phyloP scores from a whole-genome alignment of 2,113 vertebrate genomes.

The Geococcyx californianus region DNA sequence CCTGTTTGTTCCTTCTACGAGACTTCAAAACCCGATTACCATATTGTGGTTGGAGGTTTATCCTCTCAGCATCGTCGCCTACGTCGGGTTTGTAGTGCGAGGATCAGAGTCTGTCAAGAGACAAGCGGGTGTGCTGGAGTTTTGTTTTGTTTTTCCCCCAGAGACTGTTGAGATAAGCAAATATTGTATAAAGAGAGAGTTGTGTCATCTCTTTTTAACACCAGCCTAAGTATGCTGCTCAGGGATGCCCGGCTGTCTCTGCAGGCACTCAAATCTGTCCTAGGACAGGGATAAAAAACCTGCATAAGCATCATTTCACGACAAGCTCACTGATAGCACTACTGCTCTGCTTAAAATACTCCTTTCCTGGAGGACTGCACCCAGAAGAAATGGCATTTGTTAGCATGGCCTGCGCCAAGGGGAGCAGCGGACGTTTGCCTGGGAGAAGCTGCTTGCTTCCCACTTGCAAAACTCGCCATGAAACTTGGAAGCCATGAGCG shows the following conservation, averaged over 20 bases:
- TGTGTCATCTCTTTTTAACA: background rate
- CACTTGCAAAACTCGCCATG: background rate
- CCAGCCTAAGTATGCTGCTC: background rate
- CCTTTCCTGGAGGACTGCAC: background rate
- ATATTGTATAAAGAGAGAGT: conserved; percentile 24
- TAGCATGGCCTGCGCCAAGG: conserved; percentile 15
- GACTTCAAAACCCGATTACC: conserved; percentile 54
- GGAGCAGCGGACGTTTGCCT: background rate
- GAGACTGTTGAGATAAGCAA: conserved; percentile 36
- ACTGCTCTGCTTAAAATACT: background rate
- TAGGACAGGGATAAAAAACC: background rate
- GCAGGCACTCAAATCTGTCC: accelerated
- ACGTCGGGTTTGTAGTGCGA: conserved; percentile 43
- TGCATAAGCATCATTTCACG: accelerated
- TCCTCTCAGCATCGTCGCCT: conserved; percentile 64
- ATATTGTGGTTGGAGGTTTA: conserved; percentile 65
- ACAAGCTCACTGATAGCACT: background rate
- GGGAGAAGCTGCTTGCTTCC: conserved; percentile 47
- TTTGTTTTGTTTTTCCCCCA: conserved; percentile 40
- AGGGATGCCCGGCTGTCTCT: background rate
- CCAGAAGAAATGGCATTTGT: background rate
- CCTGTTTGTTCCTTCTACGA: conserved; percentile 54
- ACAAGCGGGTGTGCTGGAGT: background rate
- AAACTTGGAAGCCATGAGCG: conserved; percentile 41
- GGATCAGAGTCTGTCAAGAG: conserved; percentile 62